Evolutionary conservation across 2,888 invertebrate genomes (phyloP).

Genomic region (Pasiphila rectangulata): DNA sequence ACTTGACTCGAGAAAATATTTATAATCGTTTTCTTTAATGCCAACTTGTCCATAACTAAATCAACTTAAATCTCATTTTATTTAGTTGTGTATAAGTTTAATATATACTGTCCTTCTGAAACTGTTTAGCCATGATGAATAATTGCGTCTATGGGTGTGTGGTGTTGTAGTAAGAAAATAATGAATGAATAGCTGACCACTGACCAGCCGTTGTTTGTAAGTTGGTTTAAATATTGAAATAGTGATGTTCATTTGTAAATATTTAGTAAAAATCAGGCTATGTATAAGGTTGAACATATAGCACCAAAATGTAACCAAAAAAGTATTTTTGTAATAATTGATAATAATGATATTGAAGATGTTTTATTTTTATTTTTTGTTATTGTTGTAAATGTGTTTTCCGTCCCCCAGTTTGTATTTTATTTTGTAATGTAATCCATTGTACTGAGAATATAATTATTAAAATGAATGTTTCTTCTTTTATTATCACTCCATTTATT

Average conservation of each 20-base stretch:
- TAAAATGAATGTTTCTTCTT: slow-evolving; percentile 4
- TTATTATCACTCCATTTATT: not conserved
- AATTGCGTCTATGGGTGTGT: no score
- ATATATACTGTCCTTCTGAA: no score
- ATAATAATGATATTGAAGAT: slow-evolving; percentile 34
- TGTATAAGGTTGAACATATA: slow-evolving; percentile 36
- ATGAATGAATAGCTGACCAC: no score
- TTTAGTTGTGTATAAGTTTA: no score
- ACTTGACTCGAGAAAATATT: no score
- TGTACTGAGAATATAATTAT: slow-evolving; percentile 55
- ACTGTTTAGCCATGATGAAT: no score
- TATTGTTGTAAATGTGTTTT: slow-evolving; percentile 49
- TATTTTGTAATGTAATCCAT: slow-evolving; percentile 50
- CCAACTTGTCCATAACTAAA: no score
- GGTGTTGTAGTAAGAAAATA: no score
- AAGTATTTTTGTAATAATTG: slow-evolving; percentile 54
- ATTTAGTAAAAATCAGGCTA: slow-evolving; percentile 14
- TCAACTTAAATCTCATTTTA: no score
- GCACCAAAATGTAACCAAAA: slow-evolving; percentile 65
- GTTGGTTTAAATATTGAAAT: no score
- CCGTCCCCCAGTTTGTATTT: slow-evolving; percentile 59
- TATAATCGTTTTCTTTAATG: no score
- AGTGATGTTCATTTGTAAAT: slow-evolving; percentile 20
- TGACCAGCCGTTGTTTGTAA: no score
- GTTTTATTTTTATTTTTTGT: slow-evolving; percentile 36